These are phyloP conservation scores for Telmatochromis brachygnathus DNA, from an alignment of 2,113 vertebrate species.

Conservation along the genomic window DNA sequence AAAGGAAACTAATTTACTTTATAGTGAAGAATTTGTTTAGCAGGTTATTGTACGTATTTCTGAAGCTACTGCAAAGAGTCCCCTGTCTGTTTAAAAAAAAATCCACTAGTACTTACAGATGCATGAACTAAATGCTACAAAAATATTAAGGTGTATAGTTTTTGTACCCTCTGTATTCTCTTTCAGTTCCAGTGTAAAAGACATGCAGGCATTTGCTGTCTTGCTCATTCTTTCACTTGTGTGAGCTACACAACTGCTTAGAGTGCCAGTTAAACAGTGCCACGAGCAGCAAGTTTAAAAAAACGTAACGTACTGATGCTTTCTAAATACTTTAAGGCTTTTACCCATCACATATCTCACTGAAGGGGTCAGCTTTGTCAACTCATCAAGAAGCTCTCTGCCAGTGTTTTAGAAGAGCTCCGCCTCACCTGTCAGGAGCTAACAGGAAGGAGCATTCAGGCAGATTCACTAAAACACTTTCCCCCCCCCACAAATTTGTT, in stretches of 20 bases:
- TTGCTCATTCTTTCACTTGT: not conserved
- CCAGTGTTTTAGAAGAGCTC: not conserved
- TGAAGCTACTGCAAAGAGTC: not conserved
- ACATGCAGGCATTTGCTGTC: not conserved
- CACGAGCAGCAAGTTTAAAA: not conserved
- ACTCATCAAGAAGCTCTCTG: not conserved
- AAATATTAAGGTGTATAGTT: not conserved
- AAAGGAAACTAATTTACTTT: not conserved
- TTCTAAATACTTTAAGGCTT: not conserved
- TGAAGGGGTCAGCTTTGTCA: not conserved
- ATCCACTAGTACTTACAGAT: not conserved
- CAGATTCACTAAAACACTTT: not conserved
- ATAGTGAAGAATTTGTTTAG: not conserved
- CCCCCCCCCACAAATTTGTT: rapidly evolving
- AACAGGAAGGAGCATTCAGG: not conserved
- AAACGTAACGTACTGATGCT: not conserved
- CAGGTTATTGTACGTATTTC: not conserved
- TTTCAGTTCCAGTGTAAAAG: not conserved
- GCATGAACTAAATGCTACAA: not conserved
- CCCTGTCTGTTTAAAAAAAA: not conserved
- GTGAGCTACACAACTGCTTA: not conserved
- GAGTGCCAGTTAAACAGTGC: not conserved
- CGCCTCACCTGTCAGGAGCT: not conserved
- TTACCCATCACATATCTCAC: not conserved
- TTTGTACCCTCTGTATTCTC: not conserved